Evolutionary conservation across 2,113 vertebrate species (phyloP).

Genomic region (Octodon degus): DNA sequence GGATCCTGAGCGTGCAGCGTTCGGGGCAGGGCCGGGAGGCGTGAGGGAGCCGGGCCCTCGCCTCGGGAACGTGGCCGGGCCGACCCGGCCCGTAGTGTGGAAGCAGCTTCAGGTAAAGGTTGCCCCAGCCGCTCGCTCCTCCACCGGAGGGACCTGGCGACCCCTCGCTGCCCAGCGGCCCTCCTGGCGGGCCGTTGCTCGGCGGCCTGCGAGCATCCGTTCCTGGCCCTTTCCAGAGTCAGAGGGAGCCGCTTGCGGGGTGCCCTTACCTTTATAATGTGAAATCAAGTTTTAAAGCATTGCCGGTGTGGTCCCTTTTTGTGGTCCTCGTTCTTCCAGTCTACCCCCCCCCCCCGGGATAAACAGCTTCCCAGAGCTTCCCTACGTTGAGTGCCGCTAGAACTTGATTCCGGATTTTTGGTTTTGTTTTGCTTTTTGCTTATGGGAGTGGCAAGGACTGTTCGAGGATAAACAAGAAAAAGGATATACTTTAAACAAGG

Average conservation of each 20-base stretch:
- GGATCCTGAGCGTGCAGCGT: conserved; percentile 54
- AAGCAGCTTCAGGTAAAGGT: conserved; percentile 78
- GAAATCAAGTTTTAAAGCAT: conserved; percentile 45
- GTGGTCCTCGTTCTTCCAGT: background rate
- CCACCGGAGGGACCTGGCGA: background rate
- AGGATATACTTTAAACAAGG: background rate
- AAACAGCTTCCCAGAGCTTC: background rate
- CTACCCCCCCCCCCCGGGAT: background rate
- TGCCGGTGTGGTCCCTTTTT: background rate
- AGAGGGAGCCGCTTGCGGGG: background rate
- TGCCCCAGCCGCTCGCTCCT: conserved; percentile 54
- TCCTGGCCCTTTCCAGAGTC: background rate
- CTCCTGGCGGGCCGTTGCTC: background rate
- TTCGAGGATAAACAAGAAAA: background rate
- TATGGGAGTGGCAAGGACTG: conserved; percentile 31
- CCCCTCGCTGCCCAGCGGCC: background rate
- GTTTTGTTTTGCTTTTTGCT: background rate
- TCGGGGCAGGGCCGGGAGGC: conserved; percentile 55
- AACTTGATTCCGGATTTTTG: conserved; percentile 37
- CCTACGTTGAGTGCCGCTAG: background rate
- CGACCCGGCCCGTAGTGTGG: conserved; percentile 56
- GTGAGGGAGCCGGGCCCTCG: conserved; percentile 23
- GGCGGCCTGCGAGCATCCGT: conserved; percentile 5
- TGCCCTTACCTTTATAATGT: background rate
- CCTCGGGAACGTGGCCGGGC: conserved; percentile 61